Percentiles rank a stretch among this genome's conserved stretches.
Conservation (phyloP, 92 coral and sea anemone species). For the Phenganax stokvisi region DNA sequence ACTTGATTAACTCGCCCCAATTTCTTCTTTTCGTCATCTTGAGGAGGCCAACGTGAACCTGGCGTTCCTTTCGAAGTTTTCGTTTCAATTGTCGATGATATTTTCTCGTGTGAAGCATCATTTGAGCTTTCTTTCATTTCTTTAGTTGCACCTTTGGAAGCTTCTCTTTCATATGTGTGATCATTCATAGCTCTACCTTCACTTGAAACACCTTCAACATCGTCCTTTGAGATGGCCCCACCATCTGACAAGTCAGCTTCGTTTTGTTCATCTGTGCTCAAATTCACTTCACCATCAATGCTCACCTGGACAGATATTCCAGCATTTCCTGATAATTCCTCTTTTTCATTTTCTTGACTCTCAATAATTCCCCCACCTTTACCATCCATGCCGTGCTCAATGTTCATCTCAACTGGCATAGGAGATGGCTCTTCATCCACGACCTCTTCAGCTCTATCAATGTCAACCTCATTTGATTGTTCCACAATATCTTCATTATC, state of each 20-base stretch:
- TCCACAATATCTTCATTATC: constrained; percentile 7
- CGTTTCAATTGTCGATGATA: no score
- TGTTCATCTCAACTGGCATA: not conserved
- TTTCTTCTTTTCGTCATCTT: constrained; percentile 10
- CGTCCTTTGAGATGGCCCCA: constrained; percentile 2
- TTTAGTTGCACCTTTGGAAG: not conserved
- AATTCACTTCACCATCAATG: constrained; percentile 2
- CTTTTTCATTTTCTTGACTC: not conserved
- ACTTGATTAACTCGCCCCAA: constrained; percentile 10
- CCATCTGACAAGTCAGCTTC: not conserved
- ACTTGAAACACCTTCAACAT: not conserved
- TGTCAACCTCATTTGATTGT: not conserved
- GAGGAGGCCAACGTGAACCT: constrained; percentile 12
- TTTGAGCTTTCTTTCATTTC: not conserved
- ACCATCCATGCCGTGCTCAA: not conserved
- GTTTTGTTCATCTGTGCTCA: not conserved
- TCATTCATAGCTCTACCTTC: not conserved
- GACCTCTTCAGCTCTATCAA: constrained; percentile 16
- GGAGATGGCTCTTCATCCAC: not conserved
- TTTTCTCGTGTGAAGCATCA: not conserved
- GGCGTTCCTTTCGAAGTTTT: not conserved
- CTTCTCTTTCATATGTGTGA: not conserved
- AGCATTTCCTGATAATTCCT: not conserved
- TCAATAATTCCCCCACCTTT: not conserved
- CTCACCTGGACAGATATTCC: not conserved